Base-by-base conservation (phyloP, 2,797 vertebrate species). In the Epinephelus malabaricus region DNA sequence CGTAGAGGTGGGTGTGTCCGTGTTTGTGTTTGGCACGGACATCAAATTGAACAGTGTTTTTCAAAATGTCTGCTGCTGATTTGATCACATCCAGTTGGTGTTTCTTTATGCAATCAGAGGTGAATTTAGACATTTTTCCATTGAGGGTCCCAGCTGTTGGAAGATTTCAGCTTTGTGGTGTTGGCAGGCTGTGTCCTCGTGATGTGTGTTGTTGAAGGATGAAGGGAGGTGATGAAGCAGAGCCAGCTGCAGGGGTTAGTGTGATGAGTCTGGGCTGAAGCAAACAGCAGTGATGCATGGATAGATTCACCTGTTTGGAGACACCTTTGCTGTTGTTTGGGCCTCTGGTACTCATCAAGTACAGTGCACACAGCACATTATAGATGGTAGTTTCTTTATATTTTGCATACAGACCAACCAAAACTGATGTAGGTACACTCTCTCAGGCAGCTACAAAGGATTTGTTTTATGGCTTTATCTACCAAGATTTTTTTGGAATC, bases 201-300 rank as follows among this genome's bases (percentile, higher is more conserved):
- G 73, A 62, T 34, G 47, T 47, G 38, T 58, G 56, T 19, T 66
- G 73, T 23, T 81, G 73, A 87, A 49, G 60, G 70, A 75, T 62
- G n/a, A 58, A 74, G 53, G 58, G 11, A 21, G 61, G 34, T 84
- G 83, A 85, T 84, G 60, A 81, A 83, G 63, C 45, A 46, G 63
- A 73, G 55, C 73, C 82, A 90, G 85, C 77, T 88, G 89, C 53
- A 69, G 78, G 70, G 65, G 70, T 79, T 76, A 46, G 63, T 58
- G 18, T 27, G 30, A 68, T 19, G 76, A 76, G 61, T 65, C 25
- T 53, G 65, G 63, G 63, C 67, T 59, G 21, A 56, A 23, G 53
- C 23, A 75, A 23, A 60, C 27, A 58, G 63, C 47, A 14, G n/a
- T 51, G 78, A 84, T 50, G 69, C 60, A 73, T 55, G 49, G 43